phyloP scores from a whole-genome alignment of 2,888 invertebrate genomes.

The Aphelenchoides bicaudatus region DNA sequence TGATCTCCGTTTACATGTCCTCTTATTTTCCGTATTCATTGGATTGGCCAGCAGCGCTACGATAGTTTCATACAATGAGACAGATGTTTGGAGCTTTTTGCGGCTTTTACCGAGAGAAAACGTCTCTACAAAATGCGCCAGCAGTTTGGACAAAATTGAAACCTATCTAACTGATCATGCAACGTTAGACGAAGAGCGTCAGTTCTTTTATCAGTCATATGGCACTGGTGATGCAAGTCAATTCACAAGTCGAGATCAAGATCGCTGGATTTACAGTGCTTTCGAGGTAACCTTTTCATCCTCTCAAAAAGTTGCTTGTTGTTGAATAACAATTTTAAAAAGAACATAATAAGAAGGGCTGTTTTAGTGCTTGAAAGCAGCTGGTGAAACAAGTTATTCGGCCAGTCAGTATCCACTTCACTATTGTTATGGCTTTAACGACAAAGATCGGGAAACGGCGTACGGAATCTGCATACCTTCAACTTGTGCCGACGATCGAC shows the following conservation, averaged over 20 bases:
- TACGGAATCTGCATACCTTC: slow-evolving; percentile 55
- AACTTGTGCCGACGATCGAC: slow-evolving; percentile 49
- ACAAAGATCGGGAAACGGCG: slow-evolving; percentile 37
- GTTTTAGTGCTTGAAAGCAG: slow-evolving; percentile 55
- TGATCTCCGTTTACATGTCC: too few relatives aligned
- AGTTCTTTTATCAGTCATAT: slow-evolving; percentile 52
- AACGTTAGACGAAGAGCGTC: slow-evolving; percentile 51
- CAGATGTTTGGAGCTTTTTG: slow-evolving; percentile 31
- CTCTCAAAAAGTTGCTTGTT: slow-evolving; percentile 4
- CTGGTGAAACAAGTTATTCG: slow-evolving; percentile 57
- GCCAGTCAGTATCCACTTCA: slow-evolving; percentile 58
- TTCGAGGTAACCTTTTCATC: too few relatives aligned
- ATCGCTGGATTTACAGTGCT: slow-evolving; percentile 57
- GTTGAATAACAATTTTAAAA: neutral
- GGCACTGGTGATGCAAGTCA: slow-evolving; percentile 45
- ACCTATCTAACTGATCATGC: slow-evolving; percentile 47
- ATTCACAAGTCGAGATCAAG: slow-evolving; percentile 45
- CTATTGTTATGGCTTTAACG: slow-evolving; percentile 48
- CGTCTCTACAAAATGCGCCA: slow-evolving; percentile 39
- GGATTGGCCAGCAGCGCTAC: slow-evolving; percentile 16
- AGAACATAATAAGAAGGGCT: slow-evolving; percentile 37
- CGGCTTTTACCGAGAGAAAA: slow-evolving; percentile 22
- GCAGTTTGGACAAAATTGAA: slow-evolving; percentile 41
- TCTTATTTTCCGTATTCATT: neutral
- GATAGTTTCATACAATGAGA: slow-evolving; percentile 29